Evolutionary conservation across 2,888 invertebrate species (phyloP).

Genomic region (Branchipolynoe longqiensis): DNA sequence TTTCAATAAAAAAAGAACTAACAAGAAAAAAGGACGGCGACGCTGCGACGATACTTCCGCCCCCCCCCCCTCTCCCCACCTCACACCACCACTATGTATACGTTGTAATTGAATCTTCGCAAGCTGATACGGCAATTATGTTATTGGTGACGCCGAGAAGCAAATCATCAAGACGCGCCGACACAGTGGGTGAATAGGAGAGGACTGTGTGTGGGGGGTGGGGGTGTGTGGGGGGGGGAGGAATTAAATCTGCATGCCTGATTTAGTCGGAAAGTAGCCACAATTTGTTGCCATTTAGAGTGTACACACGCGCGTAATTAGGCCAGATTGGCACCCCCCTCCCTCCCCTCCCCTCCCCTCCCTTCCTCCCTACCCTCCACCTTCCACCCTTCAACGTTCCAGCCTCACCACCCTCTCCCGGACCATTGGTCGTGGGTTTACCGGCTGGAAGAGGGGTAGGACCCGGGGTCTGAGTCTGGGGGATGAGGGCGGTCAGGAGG

Average conservation of each 20-base stretch:
- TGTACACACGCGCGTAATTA: slow-evolving; percentile 33
- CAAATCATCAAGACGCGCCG: slow-evolving; percentile 30
- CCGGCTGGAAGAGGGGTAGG: slow-evolving; percentile 5
- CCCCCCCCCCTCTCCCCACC: too few relatives aligned
- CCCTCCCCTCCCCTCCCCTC: too few relatives aligned
- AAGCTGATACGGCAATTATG: slow-evolving; percentile 42
- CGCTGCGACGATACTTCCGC: too few relatives aligned
- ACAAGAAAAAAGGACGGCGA: too few relatives aligned
- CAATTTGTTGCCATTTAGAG: slow-evolving; percentile 51
- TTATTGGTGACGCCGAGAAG: slow-evolving; percentile 35
- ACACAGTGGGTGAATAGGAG: slow-evolving; percentile 16
- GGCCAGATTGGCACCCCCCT: slow-evolving; percentile 29
- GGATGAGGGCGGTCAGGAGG: background rate
- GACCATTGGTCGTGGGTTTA: background rate
- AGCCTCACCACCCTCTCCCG: too few relatives aligned
- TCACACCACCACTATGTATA: too few relatives aligned
- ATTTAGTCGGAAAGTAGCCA: slow-evolving; percentile 9
- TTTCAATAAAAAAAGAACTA: slow-evolving; percentile 32
- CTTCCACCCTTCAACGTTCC: too few relatives aligned
- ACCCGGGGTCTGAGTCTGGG: background rate
- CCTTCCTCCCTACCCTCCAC: too few relatives aligned
- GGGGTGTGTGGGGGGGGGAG: too few relatives aligned
- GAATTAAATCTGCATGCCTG: slow-evolving; percentile 52
- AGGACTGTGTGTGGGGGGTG: too few relatives aligned
- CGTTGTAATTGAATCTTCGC: slow-evolving; percentile 31